Evolutionary conservation across 2,113 vertebrate species (phyloP).

Genomic region (Axis porcinus): DNA sequence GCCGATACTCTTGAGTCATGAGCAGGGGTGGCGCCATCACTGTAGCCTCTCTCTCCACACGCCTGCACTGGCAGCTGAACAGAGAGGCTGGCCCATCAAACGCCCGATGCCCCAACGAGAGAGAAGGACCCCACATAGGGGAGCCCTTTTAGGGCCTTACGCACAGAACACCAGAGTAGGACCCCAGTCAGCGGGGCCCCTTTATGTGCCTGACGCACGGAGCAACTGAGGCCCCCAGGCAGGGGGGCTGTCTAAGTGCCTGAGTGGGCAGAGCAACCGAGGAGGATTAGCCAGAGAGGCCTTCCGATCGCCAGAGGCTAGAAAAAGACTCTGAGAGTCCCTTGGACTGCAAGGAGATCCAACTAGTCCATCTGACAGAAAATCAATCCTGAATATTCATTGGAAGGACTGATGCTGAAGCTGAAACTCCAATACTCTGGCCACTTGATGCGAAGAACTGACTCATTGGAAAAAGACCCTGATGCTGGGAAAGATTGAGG

Average conservation of each 20-base stretch:
- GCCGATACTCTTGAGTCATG: neutral
- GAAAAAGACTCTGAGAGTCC: neutral
- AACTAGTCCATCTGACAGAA: neutral
- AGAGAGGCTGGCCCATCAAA: neutral
- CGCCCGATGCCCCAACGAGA: rapidly evolving
- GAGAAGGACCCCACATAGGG: neutral
- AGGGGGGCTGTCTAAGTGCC: neutral
- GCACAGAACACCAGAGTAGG: neutral
- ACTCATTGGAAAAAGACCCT: neutral
- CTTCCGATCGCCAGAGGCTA: neutral
- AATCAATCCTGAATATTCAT: neutral
- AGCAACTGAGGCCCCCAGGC: neutral
- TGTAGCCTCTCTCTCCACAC: neutral
- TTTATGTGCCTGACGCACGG: neutral
- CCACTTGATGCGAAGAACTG: neutral
- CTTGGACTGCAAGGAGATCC: neutral
- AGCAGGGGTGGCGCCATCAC: neutral
- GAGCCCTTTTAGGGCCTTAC: neutral
- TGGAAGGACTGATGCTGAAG: neutral
- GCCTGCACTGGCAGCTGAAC: neutral
- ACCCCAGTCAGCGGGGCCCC: rapidly evolving
- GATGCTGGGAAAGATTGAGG: neutral
- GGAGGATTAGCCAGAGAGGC: neutral
- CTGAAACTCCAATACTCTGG: neutral
- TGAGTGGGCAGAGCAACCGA: neutral